Base-by-base conservation (phyloP, 2,113 vertebrate species). In the Dendrocopos noguchii region DNA sequence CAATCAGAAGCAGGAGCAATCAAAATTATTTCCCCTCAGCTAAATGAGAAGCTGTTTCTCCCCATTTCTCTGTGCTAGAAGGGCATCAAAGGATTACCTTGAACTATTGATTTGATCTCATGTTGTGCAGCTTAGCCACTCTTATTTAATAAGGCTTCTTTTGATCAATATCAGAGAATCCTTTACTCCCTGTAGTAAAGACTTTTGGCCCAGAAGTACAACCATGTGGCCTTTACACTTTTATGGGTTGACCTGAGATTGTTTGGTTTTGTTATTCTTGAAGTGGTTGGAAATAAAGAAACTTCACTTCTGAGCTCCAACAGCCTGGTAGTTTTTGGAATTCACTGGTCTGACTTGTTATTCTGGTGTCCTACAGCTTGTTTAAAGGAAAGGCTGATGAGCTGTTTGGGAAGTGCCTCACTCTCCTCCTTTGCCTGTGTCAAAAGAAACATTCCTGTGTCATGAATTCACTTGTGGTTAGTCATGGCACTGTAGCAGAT, bases 311-410 rank as follows among this genome's bases (percentile, higher is more conserved):
- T 75, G 33, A 75, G 22, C 31, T 86, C 25, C 19, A 21, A 19
- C 36, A 75, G 15, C 39, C 39, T 39, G 39, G 39, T 39, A 39
- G 39, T 39, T 39, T 39, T 39, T 39, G 39, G 39, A 39, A 39
- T 44, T 44, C 42, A 44, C 42, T 87, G 79, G 50, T 34, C 73
- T 57, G 61, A 65, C 55, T 66, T 65, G 53, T 94, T 87, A n/a
- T 53, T 92, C 78, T 25, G 31, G 29, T 92, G 39, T 84, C 34
- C 39, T 84, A 20, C 55, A 84, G 29, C 33, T 34, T 75, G 34
- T 79, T 84, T 61, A 82, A 87, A 87, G 34, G 55, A 84, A 87
- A 82, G 55, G 27, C 22, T 84, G 67, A 65, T 87, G 64, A 95
- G 66, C 59, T 89, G 34, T 87, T 91, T 70, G 64, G 81, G 66